These are phyloP conservation scores for Takifugu flavidus DNA, from an alignment of 2,113 vertebrate species.

Conservation along the genomic window DNA sequence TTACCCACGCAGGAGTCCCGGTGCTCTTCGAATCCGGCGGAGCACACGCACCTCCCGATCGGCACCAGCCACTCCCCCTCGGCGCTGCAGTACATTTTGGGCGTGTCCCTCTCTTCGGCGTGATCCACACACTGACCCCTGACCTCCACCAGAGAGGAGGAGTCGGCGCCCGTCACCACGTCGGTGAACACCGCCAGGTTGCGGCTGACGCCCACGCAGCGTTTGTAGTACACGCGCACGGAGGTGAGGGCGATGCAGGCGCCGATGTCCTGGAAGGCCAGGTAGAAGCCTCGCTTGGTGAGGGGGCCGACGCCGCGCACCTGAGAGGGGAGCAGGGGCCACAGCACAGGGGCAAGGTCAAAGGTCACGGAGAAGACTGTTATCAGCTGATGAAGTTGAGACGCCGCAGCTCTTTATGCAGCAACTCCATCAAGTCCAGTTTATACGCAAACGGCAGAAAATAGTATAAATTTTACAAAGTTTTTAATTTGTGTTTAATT, in stretches of 20 bases:
- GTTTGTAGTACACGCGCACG: slow-evolving; percentile 93
- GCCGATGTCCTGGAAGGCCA: slow-evolving; percentile 96
- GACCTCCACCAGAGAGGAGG: slow-evolving; percentile 93
- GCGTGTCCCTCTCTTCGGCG: slow-evolving; percentile 91
- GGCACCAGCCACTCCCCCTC: slow-evolving; percentile 98
- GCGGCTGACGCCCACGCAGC: slow-evolving; percentile 85
- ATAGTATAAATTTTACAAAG: no score
- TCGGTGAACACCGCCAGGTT: slow-evolving; percentile 93
- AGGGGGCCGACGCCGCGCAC: slow-evolving; percentile 88
- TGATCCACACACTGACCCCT: slow-evolving; percentile 90
- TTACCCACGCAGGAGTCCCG: slow-evolving; percentile 89
- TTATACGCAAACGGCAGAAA: no score
- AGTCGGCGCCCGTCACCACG: slow-evolving; percentile 91
- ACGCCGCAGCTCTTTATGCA: no score
- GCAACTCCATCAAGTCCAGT: no score
- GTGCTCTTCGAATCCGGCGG: slow-evolving; percentile 88
- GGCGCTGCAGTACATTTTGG: slow-evolving; percentile 98
- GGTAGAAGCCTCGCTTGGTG: slow-evolving; percentile 87
- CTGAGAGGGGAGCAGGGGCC: slow-evolving; percentile 18
- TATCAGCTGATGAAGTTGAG: no score
- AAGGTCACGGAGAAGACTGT: no score
- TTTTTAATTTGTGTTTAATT: no score
- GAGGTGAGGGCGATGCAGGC: slow-evolving; percentile 95
- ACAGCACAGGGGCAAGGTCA: neutral
- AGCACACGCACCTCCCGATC: slow-evolving; percentile 94